phyloP scores from a whole-genome alignment of 1,140 invertebrate genomes.

The Drosophila micromelanica region DNA sequence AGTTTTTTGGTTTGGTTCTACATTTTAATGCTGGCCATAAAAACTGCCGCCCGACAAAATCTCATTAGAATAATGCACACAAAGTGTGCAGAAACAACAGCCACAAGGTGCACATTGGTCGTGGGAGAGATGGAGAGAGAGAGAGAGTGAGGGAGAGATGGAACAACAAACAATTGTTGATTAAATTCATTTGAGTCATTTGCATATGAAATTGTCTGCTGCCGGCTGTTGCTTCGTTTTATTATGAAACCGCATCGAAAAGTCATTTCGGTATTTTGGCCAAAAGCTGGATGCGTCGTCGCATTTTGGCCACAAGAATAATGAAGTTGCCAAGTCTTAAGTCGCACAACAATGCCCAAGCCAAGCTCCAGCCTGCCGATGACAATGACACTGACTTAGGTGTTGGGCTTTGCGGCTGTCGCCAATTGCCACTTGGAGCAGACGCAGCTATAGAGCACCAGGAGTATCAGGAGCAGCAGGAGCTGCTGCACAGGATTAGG shows the following conservation, averaged over 20 bases:
- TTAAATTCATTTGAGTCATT: constrained; percentile 81
- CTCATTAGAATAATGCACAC: constrained; percentile 80
- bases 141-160: constrained; percentile 3
- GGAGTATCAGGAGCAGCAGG: constrained; percentile 1
- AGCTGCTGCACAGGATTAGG: constrained; percentile 39
- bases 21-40: constrained; percentile 50
- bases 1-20: constrained; percentile 12
- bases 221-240: constrained; percentile 42
- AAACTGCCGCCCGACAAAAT: constrained; percentile 70
- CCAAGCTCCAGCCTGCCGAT: constrained; percentile 11
- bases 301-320: constrained; percentile 69
- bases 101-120: constrained; percentile 15
- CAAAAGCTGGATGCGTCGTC: constrained; percentile 13
- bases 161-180: constrained; percentile 71
- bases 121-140: constrained; percentile 9
- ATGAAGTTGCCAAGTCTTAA: constrained; percentile 79
- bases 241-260: constrained; percentile 76
- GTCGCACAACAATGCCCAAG: constrained; percentile 68
- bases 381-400: constrained; percentile 65
- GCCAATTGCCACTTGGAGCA: constrained; percentile 5
- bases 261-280: constrained; percentile 61
- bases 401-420: constrained; percentile 49
- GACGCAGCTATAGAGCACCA: neutral
- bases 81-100: constrained; percentile 41
- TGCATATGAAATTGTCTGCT: constrained; percentile 81